Evolutionary conservation across 1,140 invertebrate genomes (phyloP).

Genomic region (Antheraea pernyi): DNA sequence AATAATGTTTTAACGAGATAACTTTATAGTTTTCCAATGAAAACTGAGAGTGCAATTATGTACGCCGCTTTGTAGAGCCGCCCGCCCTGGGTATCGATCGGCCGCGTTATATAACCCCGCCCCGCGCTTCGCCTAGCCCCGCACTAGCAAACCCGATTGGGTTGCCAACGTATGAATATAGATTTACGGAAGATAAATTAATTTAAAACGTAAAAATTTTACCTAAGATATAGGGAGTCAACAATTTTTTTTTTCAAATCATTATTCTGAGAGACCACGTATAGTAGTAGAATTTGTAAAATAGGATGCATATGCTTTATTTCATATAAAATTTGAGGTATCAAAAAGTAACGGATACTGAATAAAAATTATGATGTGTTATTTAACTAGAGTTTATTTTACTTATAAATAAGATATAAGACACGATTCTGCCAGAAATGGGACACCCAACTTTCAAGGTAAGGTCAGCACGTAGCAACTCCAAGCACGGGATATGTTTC

Average conservation of each 20-base stretch:
- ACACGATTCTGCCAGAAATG: neutral
- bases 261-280: too few species aligned
- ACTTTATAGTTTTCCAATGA: slow-evolving; percentile 25
- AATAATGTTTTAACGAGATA: slow-evolving; percentile 16
- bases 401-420: too few species aligned
- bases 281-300: too few species aligned
- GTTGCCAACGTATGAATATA: neutral
- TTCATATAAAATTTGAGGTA: too few species aligned
- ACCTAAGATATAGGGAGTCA: neutral
- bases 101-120: slow-evolving; percentile 62
- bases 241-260: too few species aligned
- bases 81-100: slow-evolving; percentile 62
- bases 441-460: slow-evolving; percentile 1
- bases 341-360: too few species aligned
- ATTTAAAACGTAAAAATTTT: neutral
- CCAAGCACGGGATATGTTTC: neutral
- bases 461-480: neutral
- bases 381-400: too few species aligned
- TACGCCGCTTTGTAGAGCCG: slow-evolving; percentile 36
- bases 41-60: slow-evolving; percentile 33
- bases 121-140: slow-evolving; percentile 32
- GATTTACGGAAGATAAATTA: neutral
- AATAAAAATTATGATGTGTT: too few species aligned
- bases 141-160: slow-evolving; percentile 8
- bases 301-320: too few species aligned